Conservation (phyloP, 2,797 vertebrate genomes). For the Smutsia gigantea region DNA sequence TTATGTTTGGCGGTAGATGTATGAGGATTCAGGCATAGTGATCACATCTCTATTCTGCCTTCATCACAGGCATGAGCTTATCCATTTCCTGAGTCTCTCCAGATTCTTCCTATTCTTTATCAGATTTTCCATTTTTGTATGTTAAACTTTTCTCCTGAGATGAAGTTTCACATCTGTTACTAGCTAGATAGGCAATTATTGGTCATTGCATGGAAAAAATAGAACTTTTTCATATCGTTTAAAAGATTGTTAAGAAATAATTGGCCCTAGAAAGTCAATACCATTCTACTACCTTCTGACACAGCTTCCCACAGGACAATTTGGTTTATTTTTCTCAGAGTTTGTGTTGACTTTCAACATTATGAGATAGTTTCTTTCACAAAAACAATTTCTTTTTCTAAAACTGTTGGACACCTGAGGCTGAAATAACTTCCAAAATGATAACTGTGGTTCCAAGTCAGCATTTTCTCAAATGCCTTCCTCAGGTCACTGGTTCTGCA, state of each 20-base stretch:
- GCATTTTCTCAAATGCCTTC: conserved; percentile 25
- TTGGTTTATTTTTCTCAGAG: not conserved
- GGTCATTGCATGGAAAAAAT: not conserved
- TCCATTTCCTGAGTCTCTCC: not conserved
- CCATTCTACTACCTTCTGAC: not conserved
- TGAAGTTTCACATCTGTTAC: not conserved
- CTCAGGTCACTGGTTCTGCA: not conserved
- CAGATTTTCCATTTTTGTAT: conserved; percentile 30
- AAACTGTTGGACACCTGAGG: not conserved
- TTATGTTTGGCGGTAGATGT: not conserved
- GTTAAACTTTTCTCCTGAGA: conserved; percentile 50
- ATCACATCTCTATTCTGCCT: not conserved
- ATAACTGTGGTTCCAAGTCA: not conserved
- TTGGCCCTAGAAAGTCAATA: conserved; percentile 43
- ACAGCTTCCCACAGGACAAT: not conserved
- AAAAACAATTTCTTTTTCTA: not conserved
- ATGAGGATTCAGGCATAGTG: no score
- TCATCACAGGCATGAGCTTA: not conserved
- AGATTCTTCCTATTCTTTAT: not conserved
- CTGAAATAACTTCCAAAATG: conserved; percentile 47
- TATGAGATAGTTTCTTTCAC: not conserved
- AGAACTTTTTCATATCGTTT: conserved; percentile 20
- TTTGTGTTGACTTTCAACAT: conserved; percentile 21
- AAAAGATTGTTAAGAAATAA: conserved; percentile 59
- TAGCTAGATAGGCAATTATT: conserved; percentile 19